A percentile compares a stretch with the other conserved stretches of the same genome.
Evolutionary conservation across 2,888 invertebrate genomes (phyloP).

Genomic region (Ceramica pisi): DNA sequence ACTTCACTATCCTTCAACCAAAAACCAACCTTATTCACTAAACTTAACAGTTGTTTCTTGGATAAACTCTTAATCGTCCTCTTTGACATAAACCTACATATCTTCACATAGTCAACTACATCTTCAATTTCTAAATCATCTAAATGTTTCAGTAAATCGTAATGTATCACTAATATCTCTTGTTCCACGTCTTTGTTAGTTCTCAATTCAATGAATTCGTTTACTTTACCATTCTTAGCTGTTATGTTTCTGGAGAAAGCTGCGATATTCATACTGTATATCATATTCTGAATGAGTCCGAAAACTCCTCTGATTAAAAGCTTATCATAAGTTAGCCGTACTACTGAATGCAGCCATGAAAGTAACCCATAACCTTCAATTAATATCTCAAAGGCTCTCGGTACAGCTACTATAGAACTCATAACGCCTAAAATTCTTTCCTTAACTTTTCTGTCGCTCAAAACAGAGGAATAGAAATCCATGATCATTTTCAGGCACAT

Average conservation of each 20-base stretch:
- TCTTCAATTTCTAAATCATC: conserved; percentile 76
- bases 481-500: conserved; percentile 95
- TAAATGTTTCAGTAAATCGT: conserved; percentile 75
- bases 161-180: conserved; percentile 78
- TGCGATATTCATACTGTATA: conserved; percentile 78
- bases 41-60: conserved; percentile 78
- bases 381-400: conserved; percentile 92
- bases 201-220: conserved; percentile 76
- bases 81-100: conserved; percentile 79
- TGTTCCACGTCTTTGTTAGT: conserved; percentile 82
- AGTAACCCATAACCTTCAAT: conserved; percentile 93
- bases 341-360: conserved; percentile 92
- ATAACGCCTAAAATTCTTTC: conserved; percentile 93
- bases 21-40: conserved; percentile 74
- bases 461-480: conserved; percentile 92
- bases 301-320: conserved; percentile 73
- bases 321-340: conserved; percentile 77
- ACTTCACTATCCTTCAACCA: conserved; percentile 70
- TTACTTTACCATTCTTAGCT: conserved; percentile 70
- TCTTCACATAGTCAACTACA: conserved; percentile 72
- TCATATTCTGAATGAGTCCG: conserved; percentile 75
- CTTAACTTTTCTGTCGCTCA: conserved; percentile 92
- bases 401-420: conserved; percentile 91
- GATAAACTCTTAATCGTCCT: conserved; percentile 79
- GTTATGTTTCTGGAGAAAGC: conserved; percentile 75